phyloP scores from a whole-genome alignment of 1,140 invertebrate genomes.

The Galleria mellonella region DNA sequence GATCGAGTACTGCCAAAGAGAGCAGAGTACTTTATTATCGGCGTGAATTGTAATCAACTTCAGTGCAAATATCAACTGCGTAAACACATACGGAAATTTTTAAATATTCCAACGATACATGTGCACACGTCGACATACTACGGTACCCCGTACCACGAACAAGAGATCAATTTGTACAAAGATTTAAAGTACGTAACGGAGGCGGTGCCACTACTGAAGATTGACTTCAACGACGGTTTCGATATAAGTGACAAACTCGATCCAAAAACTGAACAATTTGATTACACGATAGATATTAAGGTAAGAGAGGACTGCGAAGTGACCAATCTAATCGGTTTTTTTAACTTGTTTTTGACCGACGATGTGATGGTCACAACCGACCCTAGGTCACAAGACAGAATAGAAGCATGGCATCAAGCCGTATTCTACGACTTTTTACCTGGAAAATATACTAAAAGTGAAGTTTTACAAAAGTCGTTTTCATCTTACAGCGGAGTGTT shows the following conservation, averaged over 20 bases:
- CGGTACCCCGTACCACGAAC: neutral
- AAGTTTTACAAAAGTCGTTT: too few species aligned
- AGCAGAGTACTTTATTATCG: neutral
- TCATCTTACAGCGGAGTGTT: too few species aligned
- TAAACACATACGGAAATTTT: neutral
- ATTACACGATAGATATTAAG: neutral
- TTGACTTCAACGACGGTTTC: neutral
- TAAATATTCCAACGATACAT: neutral
- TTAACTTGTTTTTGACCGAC: constrained; percentile 79
- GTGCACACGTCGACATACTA: neutral
- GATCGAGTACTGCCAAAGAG: neutral
- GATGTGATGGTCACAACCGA: constrained; percentile 69
- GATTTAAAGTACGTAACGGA: constrained; percentile 1
- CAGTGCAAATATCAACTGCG: neutral
- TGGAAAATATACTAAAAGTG: too few species aligned
- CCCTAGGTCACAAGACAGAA: constrained; percentile 46
- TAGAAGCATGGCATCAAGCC: constrained; percentile 81
- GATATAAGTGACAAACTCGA: neutral
- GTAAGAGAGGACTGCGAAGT: constrained; percentile 23
- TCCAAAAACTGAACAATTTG: neutral
- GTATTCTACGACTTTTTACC: constrained; percentile 53
- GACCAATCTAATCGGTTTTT: constrained; percentile 81
- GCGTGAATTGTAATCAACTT: neutral
- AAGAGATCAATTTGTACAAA: neutral
- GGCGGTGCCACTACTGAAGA: neutral